Base-by-base conservation (phyloP, 2,113 vertebrate species). In the Abramis brama region DNA sequence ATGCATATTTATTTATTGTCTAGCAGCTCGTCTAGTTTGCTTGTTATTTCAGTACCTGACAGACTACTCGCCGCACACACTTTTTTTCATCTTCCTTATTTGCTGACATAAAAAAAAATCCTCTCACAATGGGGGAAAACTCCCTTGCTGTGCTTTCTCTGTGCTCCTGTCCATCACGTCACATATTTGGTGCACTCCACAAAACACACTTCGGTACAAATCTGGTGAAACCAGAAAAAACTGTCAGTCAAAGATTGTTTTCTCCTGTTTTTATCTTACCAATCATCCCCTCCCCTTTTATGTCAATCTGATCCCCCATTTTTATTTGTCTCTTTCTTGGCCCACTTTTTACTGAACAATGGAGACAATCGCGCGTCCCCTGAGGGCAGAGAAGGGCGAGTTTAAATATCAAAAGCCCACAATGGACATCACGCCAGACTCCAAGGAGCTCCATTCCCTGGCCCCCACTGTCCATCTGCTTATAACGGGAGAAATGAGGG, bases 341-440 rank as follows among this genome's bases (percentile, higher is more conserved):
- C 92, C 93, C 92, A 94, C 89, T 94, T 94, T 93, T 86, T 7
- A 39, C 78, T 47, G 21, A 90, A 94, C 93, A 94, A 94, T 93
- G 45, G 91, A 89, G 79, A 94, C 92, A 94, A 93, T 90, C 78
- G 74, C 52, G 78, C 84, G 86, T 74, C 89, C 92, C 92, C 13
- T 87, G 88, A 93, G 93, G 91, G 55, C 90, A 85, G 84, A 89
- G 81, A 89, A 91, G 89, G 90, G 86, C 55, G 81, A 81, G 91
- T 89, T 86, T 88, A 86, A 89, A 90, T 92, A 92, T 93, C 93
- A 93, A 94, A 94, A 92, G 91, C 75, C 87, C 74, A 82, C 82
- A 87, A 66, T 84, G 86, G 74, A 87, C 83, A 86, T 82, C 82
- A 47, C 47, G 78, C 77, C 90, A 87, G 62, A 86, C 62, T 79